phyloP scores from a whole-genome alignment of 2,888 invertebrate species.

The Eupithecia vulgata region DNA sequence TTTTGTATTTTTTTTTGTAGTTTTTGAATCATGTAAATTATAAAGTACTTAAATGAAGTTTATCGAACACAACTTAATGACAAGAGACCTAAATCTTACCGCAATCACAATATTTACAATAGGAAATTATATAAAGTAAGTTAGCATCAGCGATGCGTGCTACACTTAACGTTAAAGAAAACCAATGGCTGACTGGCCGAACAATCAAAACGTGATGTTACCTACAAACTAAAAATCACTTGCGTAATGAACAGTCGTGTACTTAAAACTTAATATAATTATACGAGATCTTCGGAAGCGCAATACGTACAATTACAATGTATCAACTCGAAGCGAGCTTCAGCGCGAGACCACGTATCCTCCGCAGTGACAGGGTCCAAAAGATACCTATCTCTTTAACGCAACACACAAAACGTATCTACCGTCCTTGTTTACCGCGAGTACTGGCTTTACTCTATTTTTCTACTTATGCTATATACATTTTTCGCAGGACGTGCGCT shows the following conservation, averaged over 20 bases:
- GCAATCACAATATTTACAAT: slow-evolving; percentile 44
- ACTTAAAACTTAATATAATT: slow-evolving; percentile 75
- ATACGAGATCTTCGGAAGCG: slow-evolving; percentile 84
- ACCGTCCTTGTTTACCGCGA: slow-evolving; percentile 31
- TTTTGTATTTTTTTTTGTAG: slow-evolving; percentile 65
- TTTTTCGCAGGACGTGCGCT: slow-evolving; percentile 42
- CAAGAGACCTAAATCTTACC: slow-evolving; percentile 35
- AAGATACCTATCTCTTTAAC: slow-evolving; percentile 22
- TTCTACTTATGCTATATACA: slow-evolving; percentile 44
- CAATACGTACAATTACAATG: slow-evolving; percentile 76
- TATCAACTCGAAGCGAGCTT: slow-evolving; percentile 54
- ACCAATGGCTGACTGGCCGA: slow-evolving; percentile 64
- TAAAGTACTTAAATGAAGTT: slow-evolving; percentile 62
- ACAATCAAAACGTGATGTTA: slow-evolving; percentile 51
- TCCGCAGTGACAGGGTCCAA: slow-evolving; percentile 22
- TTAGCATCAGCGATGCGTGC: slow-evolving; percentile 41
- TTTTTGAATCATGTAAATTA: slow-evolving; percentile 56
- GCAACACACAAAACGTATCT: slow-evolving; percentile 11
- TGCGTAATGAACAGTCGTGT: slow-evolving; percentile 77
- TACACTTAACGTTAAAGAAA: slow-evolving; percentile 54
- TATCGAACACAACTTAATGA: slow-evolving; percentile 66
- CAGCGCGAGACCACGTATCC: slow-evolving; percentile 39
- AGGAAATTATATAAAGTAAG: slow-evolving; percentile 27
- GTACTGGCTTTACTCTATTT: slow-evolving; percentile 27
- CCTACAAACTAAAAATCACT: slow-evolving; percentile 72